Evolutionary conservation across 1,140 invertebrate species (phyloP).

Genomic region (Gryon sp.): DNA sequence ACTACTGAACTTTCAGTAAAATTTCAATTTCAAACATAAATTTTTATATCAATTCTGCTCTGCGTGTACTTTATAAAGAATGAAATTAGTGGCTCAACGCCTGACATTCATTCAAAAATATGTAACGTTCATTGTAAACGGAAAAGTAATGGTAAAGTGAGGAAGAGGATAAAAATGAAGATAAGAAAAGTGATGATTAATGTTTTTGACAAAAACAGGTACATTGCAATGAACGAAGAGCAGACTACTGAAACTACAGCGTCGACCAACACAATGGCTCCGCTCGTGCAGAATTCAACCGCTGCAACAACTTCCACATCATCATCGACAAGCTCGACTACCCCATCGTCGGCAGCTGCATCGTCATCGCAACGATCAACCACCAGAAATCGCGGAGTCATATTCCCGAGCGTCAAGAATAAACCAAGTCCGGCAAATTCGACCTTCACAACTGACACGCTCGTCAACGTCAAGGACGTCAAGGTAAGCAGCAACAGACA

Average conservation of each 20-base stretch:
- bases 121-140: background rate
- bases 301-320: slow-evolving; percentile 67
- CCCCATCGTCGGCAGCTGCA: slow-evolving; percentile 64
- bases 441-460: slow-evolving; percentile 87
- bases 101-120: slow-evolving; percentile 1
- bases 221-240: slow-evolving; percentile 69
- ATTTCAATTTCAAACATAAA: too few relatives aligned
- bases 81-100: slow-evolving; percentile 9
- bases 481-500: slow-evolving; percentile 83
- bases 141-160: too few relatives aligned
- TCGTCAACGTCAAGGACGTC: slow-evolving; percentile 87
- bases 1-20: too few relatives aligned
- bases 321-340: slow-evolving; percentile 73
- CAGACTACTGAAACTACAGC: slow-evolving; percentile 68
- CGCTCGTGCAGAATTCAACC: slow-evolving; percentile 64
- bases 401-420: slow-evolving; percentile 94
- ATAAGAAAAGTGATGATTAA: too few relatives aligned
- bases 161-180: too few relatives aligned
- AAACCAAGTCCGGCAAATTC: slow-evolving; percentile 91
- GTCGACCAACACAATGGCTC: slow-evolving; percentile 71
- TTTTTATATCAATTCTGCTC: too few relatives aligned
- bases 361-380: slow-evolving; percentile 74
- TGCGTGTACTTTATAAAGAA: background rate
- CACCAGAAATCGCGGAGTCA: slow-evolving; percentile 87
- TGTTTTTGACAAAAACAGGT: slow-evolving; percentile 35